Evolutionary conservation across 2,113 vertebrate species (phyloP).

Genomic region (zebrafish (Danio rerio)): DNA sequence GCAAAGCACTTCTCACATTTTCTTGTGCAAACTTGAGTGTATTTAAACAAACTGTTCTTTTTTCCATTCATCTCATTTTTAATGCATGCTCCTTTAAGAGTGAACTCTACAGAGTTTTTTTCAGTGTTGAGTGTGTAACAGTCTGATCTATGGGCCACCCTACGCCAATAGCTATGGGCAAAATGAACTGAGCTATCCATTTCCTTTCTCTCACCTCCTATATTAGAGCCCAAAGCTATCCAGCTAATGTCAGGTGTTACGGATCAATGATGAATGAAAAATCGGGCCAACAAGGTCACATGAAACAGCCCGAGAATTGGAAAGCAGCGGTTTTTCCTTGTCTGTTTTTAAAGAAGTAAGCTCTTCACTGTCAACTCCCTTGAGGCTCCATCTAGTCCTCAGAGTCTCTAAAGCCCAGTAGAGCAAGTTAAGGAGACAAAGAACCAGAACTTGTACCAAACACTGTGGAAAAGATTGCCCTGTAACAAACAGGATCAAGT

Average conservation of each 20-base stretch:
- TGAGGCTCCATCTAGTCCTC: constrained; percentile 45
- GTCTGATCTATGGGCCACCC: constrained; percentile 38
- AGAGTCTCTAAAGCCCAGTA: constrained; percentile 53
- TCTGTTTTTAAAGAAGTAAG: constrained; percentile 49
- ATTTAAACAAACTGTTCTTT: not conserved
- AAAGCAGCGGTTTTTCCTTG: constrained; percentile 56
- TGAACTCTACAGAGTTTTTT: not conserved
- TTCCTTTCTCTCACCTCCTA: constrained; percentile 53
- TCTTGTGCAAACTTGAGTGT: not conserved
- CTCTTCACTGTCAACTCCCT: constrained; percentile 51
- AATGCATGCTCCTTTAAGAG: not conserved
- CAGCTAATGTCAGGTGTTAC: constrained; percentile 48
- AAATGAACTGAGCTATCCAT: constrained; percentile 56
- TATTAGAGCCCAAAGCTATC: constrained; percentile 65
- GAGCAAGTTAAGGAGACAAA: constrained; percentile 32
- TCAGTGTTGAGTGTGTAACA: constrained; percentile 55
- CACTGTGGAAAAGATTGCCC: constrained; percentile 32
- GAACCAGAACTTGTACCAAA: not conserved
- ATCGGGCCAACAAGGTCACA: constrained; percentile 49
- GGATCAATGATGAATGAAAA: constrained; percentile 68
- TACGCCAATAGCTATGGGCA: constrained; percentile 53
- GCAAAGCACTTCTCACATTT: no score
- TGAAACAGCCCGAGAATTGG: constrained; percentile 44
- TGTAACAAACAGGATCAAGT: constrained; percentile 50
- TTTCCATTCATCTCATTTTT: not conserved